phyloP scores from a whole-genome alignment of 2,797 vertebrate species.

The Buphagus erythrorhynchus region DNA sequence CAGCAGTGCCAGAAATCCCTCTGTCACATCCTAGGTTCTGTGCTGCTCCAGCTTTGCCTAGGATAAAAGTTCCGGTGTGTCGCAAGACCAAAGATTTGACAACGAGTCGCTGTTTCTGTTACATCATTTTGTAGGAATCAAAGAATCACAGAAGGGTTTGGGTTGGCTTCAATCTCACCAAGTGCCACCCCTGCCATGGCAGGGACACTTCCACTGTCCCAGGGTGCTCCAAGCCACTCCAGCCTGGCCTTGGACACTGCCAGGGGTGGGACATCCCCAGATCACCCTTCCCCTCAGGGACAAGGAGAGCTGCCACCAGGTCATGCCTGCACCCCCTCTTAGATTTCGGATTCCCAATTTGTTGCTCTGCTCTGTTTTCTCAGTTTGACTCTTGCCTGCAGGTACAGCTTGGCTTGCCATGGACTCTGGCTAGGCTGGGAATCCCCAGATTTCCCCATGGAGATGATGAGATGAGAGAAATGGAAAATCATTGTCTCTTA shows the following conservation, averaged over 20 bases:
- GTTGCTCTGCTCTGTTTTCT: neutral
- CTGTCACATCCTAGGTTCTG: neutral
- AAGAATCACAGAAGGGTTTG: too few relatives aligned
- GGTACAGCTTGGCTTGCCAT: neutral
- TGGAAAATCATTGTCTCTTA: neutral
- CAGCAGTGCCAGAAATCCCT: neutral
- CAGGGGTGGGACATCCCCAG: neutral
- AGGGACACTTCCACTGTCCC: neutral
- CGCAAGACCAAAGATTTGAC: neutral
- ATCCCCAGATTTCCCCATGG: neutral
- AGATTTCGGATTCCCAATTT: neutral
- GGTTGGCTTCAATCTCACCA: neutral
- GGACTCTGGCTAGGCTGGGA: neutral
- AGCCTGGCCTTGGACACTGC: neutral
- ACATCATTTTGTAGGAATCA: neutral
- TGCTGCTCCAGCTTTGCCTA: neutral
- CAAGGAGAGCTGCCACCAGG: neutral
- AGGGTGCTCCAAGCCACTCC: accelerated
- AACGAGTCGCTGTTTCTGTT: neutral
- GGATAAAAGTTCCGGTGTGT: neutral
- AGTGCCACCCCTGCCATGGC: neutral
- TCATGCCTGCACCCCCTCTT: neutral
- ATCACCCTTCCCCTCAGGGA: accelerated
- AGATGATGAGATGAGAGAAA: neutral
- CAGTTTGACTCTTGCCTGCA: neutral